A percentile compares a stretch with the other conserved stretches of the same genome.
Evolutionary conservation across 2,797 vertebrate genomes (phyloP).

Genomic region (Chelon auratus): DNA sequence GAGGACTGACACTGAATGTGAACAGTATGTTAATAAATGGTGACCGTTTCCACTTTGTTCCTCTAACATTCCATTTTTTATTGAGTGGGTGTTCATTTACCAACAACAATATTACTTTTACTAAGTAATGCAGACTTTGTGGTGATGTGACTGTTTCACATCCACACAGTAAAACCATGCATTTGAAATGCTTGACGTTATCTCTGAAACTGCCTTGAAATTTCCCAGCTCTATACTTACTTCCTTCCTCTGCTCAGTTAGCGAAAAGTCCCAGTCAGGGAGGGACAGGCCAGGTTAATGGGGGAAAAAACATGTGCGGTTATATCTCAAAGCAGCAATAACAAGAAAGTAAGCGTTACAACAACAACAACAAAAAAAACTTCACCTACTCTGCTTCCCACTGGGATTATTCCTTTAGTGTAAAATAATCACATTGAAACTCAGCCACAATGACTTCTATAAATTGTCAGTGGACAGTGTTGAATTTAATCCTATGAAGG

Average conservation of each 20-base stretch:
- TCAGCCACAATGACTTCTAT: not conserved
- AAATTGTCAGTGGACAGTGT: not conserved
- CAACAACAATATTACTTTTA: not conserved
- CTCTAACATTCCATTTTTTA: conserved; percentile 1
- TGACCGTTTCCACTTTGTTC: conserved; percentile 9
- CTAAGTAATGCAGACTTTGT: conserved; percentile 17
- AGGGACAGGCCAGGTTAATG: conserved; percentile 55
- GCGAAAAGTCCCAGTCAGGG: conserved; percentile 55
- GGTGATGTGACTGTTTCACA: conserved; percentile 36
- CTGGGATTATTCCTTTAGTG: too few relatives aligned
- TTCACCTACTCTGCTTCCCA: not conserved
- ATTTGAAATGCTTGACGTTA: conserved; percentile 41
- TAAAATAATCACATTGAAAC: not conserved
- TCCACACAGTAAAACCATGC: conserved; percentile 47
- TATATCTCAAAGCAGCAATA: conserved; percentile 45
- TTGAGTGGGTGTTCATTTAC: not conserved
- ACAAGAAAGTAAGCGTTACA: not conserved
- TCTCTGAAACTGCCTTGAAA: not conserved
- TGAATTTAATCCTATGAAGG: too few relatives aligned
- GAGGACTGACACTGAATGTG: conserved; percentile 27
- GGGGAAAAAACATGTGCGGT: conserved; percentile 63
- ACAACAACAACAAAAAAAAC: not conserved
- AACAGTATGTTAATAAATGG: conserved; percentile 64
- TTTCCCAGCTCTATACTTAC: conserved; percentile 63
- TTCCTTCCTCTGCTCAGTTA: conserved; percentile 64